These are phyloP conservation scores for Entomyzon cyanotis DNA, from an alignment of 2,113 vertebrate species.

Conservation along the genomic window DNA sequence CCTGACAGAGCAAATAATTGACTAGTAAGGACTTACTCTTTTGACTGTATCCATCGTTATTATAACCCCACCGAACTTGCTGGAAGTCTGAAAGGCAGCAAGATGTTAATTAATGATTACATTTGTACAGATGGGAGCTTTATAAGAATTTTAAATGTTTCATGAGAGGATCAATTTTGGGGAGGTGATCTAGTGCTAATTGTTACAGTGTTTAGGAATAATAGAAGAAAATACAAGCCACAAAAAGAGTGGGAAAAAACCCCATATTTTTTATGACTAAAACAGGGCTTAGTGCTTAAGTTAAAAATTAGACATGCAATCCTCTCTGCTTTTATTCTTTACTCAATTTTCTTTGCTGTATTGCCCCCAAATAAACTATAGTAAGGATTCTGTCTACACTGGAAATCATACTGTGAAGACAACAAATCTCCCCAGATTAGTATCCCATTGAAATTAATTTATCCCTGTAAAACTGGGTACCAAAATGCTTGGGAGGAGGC, in stretches of 20 bases:
- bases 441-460: neutral
- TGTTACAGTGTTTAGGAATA: neutral
- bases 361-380: neutral
- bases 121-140: neutral
- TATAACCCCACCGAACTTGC: neutral
- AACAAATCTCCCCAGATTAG: neutral
- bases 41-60: neutral
- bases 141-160: neutral
- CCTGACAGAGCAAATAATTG: conserved; percentile 30
- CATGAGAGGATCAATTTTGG: neutral
- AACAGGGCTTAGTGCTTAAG: neutral
- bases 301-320: neutral
- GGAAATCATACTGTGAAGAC: neutral
- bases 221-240: neutral
- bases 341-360: neutral
- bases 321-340: neutral
- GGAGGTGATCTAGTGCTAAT: neutral
- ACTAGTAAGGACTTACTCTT: neutral
- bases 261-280: neutral
- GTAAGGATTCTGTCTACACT: neutral
- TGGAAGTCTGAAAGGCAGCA: neutral
- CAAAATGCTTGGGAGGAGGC: neutral
- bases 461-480: neutral
- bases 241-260: neutral
- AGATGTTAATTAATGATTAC: conserved; percentile 7